phyloP scores from a whole-genome alignment of 2,797 vertebrate species.

The Crypturellus tataupa region DNA sequence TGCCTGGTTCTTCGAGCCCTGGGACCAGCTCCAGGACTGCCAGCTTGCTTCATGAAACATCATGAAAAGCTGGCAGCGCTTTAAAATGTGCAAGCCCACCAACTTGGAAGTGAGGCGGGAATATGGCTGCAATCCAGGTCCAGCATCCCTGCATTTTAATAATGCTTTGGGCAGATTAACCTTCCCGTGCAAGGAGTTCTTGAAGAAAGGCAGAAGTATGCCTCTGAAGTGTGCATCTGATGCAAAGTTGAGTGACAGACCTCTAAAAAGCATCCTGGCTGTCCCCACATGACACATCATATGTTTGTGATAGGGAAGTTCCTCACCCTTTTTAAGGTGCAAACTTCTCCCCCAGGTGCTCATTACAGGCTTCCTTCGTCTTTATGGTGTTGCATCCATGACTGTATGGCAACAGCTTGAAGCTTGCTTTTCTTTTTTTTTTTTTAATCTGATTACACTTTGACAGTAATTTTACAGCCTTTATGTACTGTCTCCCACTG shows the following conservation, averaged over 20 bases:
- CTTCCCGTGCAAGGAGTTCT: not conserved
- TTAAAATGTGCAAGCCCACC: not conserved
- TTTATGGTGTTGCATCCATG: not conserved
- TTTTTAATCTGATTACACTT: slow-evolving; percentile 4
- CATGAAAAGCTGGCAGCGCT: not conserved
- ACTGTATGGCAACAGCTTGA: rapidly evolving
- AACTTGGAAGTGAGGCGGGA: not conserved
- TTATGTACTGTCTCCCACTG: not conserved
- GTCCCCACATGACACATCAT: not conserved
- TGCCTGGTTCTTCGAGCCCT: not conserved
- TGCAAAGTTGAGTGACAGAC: not conserved
- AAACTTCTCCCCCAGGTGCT: not conserved
- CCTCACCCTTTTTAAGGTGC: not conserved
- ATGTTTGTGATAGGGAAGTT: not conserved
- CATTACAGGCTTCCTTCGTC: not conserved
- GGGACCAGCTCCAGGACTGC: not conserved
- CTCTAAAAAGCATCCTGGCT: not conserved
- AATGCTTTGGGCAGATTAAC: not conserved
- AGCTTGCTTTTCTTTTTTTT: not conserved
- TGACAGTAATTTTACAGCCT: slow-evolving; percentile 38
- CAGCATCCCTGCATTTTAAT: not conserved
- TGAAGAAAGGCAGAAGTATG: not conserved
- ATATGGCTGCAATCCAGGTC: not conserved
- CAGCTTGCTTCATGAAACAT: not conserved
- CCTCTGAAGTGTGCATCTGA: not conserved